phyloP scores from a whole-genome alignment of 1,140 invertebrate genomes.

The Eriocheir sinensis region DNA sequence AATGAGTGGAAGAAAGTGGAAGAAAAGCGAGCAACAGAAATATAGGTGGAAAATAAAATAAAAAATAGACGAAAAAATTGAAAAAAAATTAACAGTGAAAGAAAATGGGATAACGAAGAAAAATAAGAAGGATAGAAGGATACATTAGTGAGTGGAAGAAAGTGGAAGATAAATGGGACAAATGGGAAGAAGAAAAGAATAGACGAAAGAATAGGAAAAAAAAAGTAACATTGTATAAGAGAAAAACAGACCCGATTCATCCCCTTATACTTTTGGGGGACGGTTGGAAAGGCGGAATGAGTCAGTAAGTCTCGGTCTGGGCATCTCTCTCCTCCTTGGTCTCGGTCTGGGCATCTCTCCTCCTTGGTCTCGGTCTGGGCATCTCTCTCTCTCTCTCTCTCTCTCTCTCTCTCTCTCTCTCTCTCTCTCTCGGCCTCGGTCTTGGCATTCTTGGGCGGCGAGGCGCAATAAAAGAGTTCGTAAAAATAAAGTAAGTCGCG shows the following conservation, averaged over 20 bases:
- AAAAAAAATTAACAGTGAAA: not conserved
- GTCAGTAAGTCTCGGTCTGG: not conserved
- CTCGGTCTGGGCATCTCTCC: not conserved
- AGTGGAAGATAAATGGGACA: not conserved
- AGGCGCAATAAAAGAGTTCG: not conserved
- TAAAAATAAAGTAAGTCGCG: not conserved
- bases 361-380: not conserved
- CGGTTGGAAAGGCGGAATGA: not conserved
- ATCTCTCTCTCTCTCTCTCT: constrained; percentile 1
- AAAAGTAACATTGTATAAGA: not conserved
- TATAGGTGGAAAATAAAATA: not conserved
- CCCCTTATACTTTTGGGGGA: not conserved
- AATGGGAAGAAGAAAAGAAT: not conserved
- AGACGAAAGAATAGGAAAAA: not conserved
- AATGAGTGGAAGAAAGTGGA: not conserved
- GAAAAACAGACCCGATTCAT: not conserved
- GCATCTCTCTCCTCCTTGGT: not conserved
- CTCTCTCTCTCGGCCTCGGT: not conserved
- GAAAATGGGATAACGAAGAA: not conserved
- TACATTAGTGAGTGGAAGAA: too few relatives aligned
- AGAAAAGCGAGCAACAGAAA: not conserved
- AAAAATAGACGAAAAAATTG: not conserved
- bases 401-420: not conserved
- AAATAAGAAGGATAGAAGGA: too few relatives aligned
- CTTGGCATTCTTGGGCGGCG: too few relatives aligned